Conservation (phyloP, 2,797 vertebrate genomes). For the Sebastes taczanowskii region DNA sequence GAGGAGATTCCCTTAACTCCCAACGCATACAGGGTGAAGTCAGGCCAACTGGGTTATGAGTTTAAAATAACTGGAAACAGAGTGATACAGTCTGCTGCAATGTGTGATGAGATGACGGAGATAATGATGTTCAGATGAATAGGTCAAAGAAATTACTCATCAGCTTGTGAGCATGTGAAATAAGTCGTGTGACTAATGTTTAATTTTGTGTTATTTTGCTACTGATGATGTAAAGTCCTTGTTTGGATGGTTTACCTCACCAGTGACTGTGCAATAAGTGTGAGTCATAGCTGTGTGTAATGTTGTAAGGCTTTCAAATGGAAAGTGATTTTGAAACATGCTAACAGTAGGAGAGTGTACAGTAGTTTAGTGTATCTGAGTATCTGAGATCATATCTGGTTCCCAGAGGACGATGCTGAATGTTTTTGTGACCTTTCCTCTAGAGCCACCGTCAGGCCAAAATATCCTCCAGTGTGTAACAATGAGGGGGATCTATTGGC, state of each 20-base stretch:
- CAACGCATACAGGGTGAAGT: background rate
- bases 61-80: background rate
- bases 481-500: no score
- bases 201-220: background rate
- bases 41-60: background rate
- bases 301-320: background rate
- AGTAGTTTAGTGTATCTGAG: background rate
- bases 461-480: background rate
- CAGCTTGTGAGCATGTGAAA: background rate
- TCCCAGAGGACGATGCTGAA: background rate
- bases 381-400: background rate
- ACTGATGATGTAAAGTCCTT: background rate
- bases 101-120: background rate
- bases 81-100: background rate
- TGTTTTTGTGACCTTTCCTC: background rate
- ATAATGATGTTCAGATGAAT: background rate
- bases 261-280: background rate
- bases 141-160: background rate
- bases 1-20: background rate
- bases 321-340: background rate
- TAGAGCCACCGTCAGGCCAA: background rate
- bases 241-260: background rate
- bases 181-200: background rate
- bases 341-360: background rate
- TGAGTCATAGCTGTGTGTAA: constrained; percentile 1